phyloP scores from a whole-genome alignment of 1,140 invertebrate genomes.

The Stenopsyche tienmushanensis region DNA sequence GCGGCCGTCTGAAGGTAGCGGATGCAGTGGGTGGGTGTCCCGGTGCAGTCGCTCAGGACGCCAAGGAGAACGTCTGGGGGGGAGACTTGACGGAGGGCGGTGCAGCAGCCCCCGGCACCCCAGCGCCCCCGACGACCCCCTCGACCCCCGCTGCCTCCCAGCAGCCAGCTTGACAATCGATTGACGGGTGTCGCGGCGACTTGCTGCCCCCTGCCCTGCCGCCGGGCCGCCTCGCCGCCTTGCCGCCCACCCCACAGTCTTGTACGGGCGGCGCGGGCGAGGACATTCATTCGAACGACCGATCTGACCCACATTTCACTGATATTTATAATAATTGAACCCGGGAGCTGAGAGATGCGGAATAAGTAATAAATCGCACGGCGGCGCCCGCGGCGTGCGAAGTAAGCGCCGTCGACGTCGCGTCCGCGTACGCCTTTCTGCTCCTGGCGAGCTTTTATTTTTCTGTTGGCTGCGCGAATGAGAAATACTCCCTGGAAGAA shows the following conservation, averaged over 20 bases:
- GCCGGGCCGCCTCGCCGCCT: neutral
- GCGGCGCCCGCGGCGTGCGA: neutral
- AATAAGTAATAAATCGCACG: slow-evolving; percentile 50
- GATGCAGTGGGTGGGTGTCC: slow-evolving; percentile 13
- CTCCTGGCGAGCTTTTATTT: slow-evolving; percentile 27
- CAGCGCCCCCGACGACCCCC: neutral
- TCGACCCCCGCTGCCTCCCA: neutral
- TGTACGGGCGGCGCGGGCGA: neutral
- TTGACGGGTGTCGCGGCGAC: slow-evolving; percentile 53
- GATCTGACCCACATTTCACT: slow-evolving; percentile 52
- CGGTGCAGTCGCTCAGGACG: neutral
- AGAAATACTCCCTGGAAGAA: slow-evolving; percentile 33
- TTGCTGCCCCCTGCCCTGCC: slow-evolving; percentile 10
- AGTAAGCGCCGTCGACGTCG: slow-evolving; percentile 6
- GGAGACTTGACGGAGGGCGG: slow-evolving; percentile 7
- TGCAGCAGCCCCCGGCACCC: slow-evolving; percentile 13
- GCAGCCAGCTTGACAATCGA: slow-evolving; percentile 52
- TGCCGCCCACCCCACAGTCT: slow-evolving; percentile 9
- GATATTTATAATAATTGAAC: slow-evolving; percentile 58
- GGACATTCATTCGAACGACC: slow-evolving; percentile 40
- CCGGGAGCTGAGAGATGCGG: slow-evolving; percentile 48
- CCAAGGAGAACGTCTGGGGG: slow-evolving; percentile 16
- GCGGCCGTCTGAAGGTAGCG: slow-evolving; percentile 19
- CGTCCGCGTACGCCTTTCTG: slow-evolving; percentile 21
- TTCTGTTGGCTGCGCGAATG: slow-evolving; percentile 32